Conservation (phyloP, 2,888 invertebrate species). For the Osmoderma eremita region DNA sequence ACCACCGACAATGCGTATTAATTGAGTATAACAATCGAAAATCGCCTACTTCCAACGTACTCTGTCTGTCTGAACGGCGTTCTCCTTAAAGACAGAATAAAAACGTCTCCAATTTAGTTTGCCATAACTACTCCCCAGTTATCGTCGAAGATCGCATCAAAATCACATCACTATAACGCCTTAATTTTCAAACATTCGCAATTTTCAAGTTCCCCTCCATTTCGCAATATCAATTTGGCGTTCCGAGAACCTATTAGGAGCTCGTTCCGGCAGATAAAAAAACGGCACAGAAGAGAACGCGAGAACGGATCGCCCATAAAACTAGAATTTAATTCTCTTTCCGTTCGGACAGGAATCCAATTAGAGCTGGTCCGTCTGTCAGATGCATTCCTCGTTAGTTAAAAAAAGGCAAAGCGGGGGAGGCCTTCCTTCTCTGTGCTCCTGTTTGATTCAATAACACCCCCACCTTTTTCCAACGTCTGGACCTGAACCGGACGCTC, state of each 20-base stretch:
- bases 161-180: too few relatives aligned
- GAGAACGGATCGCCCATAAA: conserved; percentile 59
- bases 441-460: too few relatives aligned
- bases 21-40: conserved; percentile 47
- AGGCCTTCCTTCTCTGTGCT: too few relatives aligned
- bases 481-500: too few relatives aligned
- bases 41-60: conserved; percentile 38
- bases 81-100: too few relatives aligned
- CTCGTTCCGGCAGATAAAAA: conserved; percentile 40
- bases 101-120: too few relatives aligned
- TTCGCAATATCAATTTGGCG: conserved; percentile 4
- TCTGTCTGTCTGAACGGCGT: too few relatives aligned
- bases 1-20: conserved; percentile 44
- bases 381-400: conserved; percentile 58
- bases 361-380: conserved; percentile 55
- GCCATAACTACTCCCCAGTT: too few relatives aligned
- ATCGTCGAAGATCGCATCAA: too few relatives aligned
- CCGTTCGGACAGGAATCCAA: conserved; percentile 57
- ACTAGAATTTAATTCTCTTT: conserved; percentile 59
- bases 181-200: too few relatives aligned
- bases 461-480: too few relatives aligned
- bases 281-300: conserved; percentile 41
- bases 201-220: neutral
- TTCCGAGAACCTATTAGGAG: conserved; percentile 20
- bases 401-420: conserved; percentile 47